These are phyloP conservation scores for Zootoca vivipara DNA, from an alignment of 2,113 vertebrate genomes.

Conservation along the genomic window DNA sequence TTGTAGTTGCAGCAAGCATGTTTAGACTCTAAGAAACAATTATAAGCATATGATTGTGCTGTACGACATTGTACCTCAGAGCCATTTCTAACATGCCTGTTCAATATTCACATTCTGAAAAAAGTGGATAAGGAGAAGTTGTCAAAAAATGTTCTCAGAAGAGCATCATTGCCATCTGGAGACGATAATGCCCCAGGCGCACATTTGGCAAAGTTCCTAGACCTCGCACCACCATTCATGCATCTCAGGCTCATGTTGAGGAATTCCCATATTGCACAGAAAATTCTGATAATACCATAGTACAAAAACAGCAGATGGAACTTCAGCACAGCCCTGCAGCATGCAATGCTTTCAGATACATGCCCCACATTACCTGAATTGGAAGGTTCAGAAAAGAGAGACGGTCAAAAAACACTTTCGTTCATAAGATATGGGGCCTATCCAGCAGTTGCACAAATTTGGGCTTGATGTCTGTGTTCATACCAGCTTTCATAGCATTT, in stretches of 20 bases:
- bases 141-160: neutral
- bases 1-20: constrained; percentile 7
- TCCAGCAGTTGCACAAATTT: neutral
- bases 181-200: neutral
- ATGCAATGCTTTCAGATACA: neutral
- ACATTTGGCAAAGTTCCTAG: neutral
- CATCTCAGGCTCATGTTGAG: neutral
- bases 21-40: neutral
- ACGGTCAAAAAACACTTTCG: neutral
- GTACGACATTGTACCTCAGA: neutral
- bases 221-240: neutral
- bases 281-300: neutral
- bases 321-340: neutral
- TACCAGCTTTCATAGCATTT: neutral
- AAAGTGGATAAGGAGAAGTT: neutral
- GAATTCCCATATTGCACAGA: neutral
- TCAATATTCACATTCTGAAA: neutral
- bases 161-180: neutral
- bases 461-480: neutral
- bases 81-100: neutral
- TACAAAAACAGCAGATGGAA: neutral
- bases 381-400: neutral
- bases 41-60: neutral
- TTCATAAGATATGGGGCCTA: neutral
- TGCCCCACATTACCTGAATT: neutral